These are phyloP conservation scores for Caenorhabditis sulstoni DNA, from an alignment of 2,888 invertebrate genomes.

Conservation along the genomic window DNA sequence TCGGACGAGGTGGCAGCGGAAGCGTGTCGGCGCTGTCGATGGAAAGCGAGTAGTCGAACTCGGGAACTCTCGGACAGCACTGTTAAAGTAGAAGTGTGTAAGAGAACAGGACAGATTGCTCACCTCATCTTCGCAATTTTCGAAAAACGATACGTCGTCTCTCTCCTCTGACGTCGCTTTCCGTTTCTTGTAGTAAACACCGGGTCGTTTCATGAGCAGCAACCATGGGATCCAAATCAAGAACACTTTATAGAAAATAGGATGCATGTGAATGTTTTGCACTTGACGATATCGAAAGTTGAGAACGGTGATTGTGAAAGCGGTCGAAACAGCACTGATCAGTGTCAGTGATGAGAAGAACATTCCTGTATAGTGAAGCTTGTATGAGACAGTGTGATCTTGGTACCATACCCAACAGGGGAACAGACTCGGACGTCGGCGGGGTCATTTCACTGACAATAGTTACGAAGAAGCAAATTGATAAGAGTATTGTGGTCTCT, in stretches of 20 bases:
- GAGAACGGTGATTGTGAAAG: constrained; percentile 74
- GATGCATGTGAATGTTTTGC: constrained; percentile 71
- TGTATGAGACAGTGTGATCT: too few relatives aligned
- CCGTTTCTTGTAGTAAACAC: constrained; percentile 59
- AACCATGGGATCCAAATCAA: constrained; percentile 76
- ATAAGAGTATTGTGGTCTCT: constrained; percentile 84
- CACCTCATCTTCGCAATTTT: constrained; percentile 63
- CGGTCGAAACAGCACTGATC: constrained; percentile 72
- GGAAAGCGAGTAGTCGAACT: constrained; percentile 54
- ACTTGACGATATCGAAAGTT: constrained; percentile 75
- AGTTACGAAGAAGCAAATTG: constrained; percentile 97
- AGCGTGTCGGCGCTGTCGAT: constrained; percentile 63
- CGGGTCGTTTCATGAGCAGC: constrained; percentile 73
- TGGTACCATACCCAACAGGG: constrained; percentile 62
- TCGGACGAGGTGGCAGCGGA: constrained; percentile 56
- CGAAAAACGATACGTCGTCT: constrained; percentile 62
- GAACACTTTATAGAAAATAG: constrained; percentile 70
- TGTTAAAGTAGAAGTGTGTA: constrained; percentile 9
- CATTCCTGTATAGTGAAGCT: constrained; percentile 63
- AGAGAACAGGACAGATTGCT: not conserved
- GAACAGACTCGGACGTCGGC: constrained; percentile 88
- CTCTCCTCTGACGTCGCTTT: constrained; percentile 50
- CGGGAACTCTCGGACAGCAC: constrained; percentile 57
- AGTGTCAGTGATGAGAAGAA: constrained; percentile 75
- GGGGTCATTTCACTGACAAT: constrained; percentile 98